A percentile compares a stretch with the other conserved stretches of the same genome.
These are phyloP conservation scores for Trypoxylon attenuatum DNA, from an alignment of 2,888 invertebrate species.

Conservation along the genomic window DNA sequence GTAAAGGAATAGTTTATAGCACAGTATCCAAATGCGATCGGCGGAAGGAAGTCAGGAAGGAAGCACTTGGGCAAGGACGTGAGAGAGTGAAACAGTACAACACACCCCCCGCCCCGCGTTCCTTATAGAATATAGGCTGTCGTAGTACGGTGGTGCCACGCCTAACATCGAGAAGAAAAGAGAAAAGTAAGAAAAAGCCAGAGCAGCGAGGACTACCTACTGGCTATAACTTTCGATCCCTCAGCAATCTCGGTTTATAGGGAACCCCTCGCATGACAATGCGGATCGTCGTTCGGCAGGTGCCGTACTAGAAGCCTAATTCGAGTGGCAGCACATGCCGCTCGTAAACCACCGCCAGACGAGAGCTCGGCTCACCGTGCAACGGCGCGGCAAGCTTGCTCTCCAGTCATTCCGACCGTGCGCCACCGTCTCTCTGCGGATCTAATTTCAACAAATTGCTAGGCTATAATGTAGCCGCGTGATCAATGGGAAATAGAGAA, in stretches of 20 bases:
- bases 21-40: slow-evolving; percentile 45
- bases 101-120: slow-evolving; percentile 36
- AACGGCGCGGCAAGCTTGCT: slow-evolving; percentile 2
- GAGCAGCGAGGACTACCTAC: slow-evolving; percentile 6
- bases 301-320: slow-evolving; percentile 48
- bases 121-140: slow-evolving; percentile 40
- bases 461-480: slow-evolving; percentile 26
- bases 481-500: slow-evolving; percentile 17
- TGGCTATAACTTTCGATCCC: slow-evolving; percentile 58
- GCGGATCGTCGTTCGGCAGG: slow-evolving; percentile 47
- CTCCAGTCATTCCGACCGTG: not conserved
- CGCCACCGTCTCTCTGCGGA: slow-evolving; percentile 12
- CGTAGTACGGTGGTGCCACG: slow-evolving; percentile 20
- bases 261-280: slow-evolving; percentile 57
- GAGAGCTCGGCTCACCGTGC: slow-evolving; percentile 18
- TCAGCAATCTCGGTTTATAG: slow-evolving; percentile 62
- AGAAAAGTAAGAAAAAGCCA: slow-evolving; percentile 8
- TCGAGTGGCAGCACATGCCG: slow-evolving; percentile 51
- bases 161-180: slow-evolving; percentile 9
- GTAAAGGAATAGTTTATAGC: slow-evolving; percentile 25
- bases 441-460: slow-evolving; percentile 49
- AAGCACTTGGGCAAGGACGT: slow-evolving; percentile 1
- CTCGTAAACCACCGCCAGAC: slow-evolving; percentile 56
- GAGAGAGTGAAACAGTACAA: slow-evolving; percentile 8
- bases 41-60: slow-evolving; percentile 12